Evolutionary conservation across 2,888 invertebrate genomes (phyloP).

Genomic region (Leptarthrus brevirostris): DNA sequence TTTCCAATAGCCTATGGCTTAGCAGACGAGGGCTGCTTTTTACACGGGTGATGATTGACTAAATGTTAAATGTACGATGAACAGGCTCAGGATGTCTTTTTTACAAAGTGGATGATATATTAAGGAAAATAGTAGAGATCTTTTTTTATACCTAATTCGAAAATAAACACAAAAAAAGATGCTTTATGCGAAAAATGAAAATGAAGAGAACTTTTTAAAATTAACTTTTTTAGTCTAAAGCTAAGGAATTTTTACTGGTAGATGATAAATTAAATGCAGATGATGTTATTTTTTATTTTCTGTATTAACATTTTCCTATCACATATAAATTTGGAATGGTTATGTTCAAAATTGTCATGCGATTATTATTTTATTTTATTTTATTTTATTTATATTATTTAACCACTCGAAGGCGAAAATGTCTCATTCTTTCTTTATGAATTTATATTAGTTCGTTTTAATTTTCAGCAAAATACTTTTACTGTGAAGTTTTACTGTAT

Average conservation of each 20-base stretch:
- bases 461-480: constrained; percentile 25
- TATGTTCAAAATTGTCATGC: neutral
- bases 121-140: neutral
- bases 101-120: constrained; percentile 17
- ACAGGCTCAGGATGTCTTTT: constrained; percentile 41
- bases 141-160: constrained; percentile 41
- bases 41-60: constrained; percentile 60
- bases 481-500: constrained; percentile 18
- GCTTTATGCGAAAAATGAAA: neutral
- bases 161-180: neutral
- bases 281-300: neutral
- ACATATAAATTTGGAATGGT: neutral
- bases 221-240: neutral
- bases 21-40: constrained; percentile 67
- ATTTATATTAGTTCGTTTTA: constrained; percentile 26
- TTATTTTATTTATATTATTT: constrained; percentile 18
- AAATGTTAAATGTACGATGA: constrained; percentile 5
- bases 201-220: neutral
- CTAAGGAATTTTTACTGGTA: neutral
- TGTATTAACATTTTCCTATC: neutral
- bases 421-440: neutral
- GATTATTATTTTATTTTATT: too few species aligned
- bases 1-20: constrained; percentile 38
- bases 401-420: neutral
- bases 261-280: neutral